Conservation (phyloP, 2,113 vertebrate genomes). For the Oceanites oceanicus region DNA sequence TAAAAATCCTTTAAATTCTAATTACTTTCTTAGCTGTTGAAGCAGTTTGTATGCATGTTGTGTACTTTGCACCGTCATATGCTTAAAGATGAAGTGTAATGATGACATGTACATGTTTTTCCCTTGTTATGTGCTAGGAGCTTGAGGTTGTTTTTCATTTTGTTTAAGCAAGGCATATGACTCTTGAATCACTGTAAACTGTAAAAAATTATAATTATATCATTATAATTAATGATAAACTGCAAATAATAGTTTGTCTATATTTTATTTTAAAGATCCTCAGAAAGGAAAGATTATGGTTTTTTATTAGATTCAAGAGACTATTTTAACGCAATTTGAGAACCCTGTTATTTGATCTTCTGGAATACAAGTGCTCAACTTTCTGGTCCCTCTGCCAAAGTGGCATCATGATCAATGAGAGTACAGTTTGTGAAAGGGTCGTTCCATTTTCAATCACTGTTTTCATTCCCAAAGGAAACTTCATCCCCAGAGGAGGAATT, state of each 20-base stretch:
- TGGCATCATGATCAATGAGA: not conserved
- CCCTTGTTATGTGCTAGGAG: not conserved
- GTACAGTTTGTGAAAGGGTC: not conserved
- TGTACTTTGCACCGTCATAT: not conserved
- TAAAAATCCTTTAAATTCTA: not conserved
- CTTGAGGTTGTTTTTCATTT: not conserved
- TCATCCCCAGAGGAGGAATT: not conserved
- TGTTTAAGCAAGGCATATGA: not conserved
- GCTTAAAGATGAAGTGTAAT: not conserved
- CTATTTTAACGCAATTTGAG: not conserved
- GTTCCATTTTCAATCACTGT: not conserved
- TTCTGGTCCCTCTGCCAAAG: not conserved
- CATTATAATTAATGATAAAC: not conserved
- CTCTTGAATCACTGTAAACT: not conserved
- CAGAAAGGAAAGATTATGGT: not conserved
- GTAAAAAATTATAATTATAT: not conserved
- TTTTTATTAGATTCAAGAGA: constrained; percentile 6
- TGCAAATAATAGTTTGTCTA: not conserved
- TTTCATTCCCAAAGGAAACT: not conserved
- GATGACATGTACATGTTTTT: not conserved
- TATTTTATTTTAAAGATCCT: constrained; percentile 2
- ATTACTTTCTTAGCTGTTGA: not conserved
- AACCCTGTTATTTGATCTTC: not conserved
- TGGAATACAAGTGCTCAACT: not conserved
- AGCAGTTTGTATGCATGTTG: not conserved